Evolutionary conservation across 2,888 invertebrate species (phyloP).

Genomic region (Drosophila kokeensis): DNA sequence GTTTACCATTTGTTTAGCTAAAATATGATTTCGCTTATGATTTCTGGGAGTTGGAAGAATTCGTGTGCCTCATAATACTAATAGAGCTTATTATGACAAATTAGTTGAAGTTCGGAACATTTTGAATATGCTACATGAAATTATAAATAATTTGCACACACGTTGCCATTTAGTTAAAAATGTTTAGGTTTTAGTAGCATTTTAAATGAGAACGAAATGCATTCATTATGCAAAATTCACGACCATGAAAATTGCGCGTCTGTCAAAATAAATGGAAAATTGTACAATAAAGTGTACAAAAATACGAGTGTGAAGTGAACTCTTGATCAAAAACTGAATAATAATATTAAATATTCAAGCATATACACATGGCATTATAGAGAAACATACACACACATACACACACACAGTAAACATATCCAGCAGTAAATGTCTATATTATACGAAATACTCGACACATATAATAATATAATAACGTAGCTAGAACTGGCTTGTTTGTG

Average conservation of each 20-base stretch:
- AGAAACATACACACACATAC: constrained; percentile 11
- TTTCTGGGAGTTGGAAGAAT: constrained; percentile 33
- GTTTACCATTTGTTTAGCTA: neutral
- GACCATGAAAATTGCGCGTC: constrained; percentile 5
- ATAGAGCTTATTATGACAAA: constrained; percentile 73
- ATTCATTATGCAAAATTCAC: constrained; percentile 30
- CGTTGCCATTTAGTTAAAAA: constrained; percentile 65
- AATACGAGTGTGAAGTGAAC: constrained; percentile 23
- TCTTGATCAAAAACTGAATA: constrained; percentile 35
- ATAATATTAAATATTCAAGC: constrained; percentile 11
- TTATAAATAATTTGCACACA: constrained; percentile 49
- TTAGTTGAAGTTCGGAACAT: constrained; percentile 46
- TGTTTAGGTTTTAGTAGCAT: constrained; percentile 29
- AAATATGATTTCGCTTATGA: constrained; percentile 7
- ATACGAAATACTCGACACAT: constrained; percentile 38
- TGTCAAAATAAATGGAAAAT: constrained; percentile 32
- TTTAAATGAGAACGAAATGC: constrained; percentile 32
- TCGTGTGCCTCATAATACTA: constrained; percentile 62
- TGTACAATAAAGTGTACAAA: constrained; percentile 52
- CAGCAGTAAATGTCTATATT: constrained; percentile 55
- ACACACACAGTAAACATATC: constrained; percentile 47
- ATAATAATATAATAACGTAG: constrained; percentile 31
- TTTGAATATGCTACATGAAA: constrained; percentile 10
- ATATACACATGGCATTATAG: constrained; percentile 8
- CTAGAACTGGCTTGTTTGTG: constrained; percentile 45